Percentiles rank a stretch among this genome's conserved stretches.
Conservation (phyloP, 2,797 vertebrate genomes). For the Liparis tanakae region DNA sequence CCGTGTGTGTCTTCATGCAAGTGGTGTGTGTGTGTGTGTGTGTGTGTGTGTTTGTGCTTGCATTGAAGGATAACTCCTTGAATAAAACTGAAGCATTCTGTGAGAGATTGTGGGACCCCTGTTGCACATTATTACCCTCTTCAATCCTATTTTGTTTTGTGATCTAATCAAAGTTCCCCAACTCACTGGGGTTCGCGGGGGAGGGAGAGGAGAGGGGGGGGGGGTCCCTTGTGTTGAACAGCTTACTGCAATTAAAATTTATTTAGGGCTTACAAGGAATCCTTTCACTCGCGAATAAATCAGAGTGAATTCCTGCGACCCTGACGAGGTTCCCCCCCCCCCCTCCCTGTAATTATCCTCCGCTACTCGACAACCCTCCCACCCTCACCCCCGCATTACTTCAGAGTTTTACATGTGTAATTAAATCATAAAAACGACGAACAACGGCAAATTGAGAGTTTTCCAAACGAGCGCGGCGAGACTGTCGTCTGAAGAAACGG, state of each 20-base stretch:
- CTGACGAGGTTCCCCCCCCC: constrained; percentile 70
- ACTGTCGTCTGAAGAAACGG: constrained; percentile 42
- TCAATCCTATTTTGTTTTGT: constrained; percentile 52
- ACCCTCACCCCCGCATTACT: constrained; percentile 32
- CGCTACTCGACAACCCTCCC: constrained; percentile 46
- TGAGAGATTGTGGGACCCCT: constrained; percentile 39
- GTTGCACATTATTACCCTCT: constrained; percentile 58
- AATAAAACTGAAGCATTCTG: constrained; percentile 39
- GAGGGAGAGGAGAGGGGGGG: neutral
- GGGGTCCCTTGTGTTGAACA: constrained; percentile 73
- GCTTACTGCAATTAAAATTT: constrained; percentile 86
- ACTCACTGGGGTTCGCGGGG: constrained; percentile 52
- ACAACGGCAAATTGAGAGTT: constrained; percentile 64
- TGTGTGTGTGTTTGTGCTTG: constrained; percentile 17
- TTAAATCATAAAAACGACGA: constrained; percentile 77
- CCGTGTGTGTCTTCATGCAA: constrained; percentile 19
- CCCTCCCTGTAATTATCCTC: constrained; percentile 81
- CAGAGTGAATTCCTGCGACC: constrained; percentile 76
- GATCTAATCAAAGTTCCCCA: constrained; percentile 79
- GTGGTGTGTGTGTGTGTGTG: constrained; percentile 4
- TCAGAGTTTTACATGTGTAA: constrained; percentile 67
- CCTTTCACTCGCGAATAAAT: constrained; percentile 83
- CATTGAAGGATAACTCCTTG: constrained; percentile 11
- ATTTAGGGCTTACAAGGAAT: constrained; percentile 84
- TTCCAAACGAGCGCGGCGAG: constrained; percentile 28